Base-by-base conservation (phyloP, 2,113 vertebrate genomes). In the Tricholaema leucomelas region DNA sequence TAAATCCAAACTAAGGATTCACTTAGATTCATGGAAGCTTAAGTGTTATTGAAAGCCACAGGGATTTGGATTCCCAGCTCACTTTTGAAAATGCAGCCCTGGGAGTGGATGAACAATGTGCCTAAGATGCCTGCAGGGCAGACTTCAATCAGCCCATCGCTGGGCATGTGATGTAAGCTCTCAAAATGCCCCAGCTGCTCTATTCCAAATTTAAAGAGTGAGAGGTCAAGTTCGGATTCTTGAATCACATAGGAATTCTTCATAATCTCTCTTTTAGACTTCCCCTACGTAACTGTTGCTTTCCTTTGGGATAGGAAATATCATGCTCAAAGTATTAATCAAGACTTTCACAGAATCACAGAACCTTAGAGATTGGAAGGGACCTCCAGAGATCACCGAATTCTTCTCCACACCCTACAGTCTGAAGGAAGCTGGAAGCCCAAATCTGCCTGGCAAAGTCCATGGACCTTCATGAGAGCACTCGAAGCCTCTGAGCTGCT, bases 161-260 rank as follows among this genome's bases (percentile, higher is more conserved):
- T 0, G 3, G 55, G 63, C 91, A 85, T 40, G 52, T 82, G 81
- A 89, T 82, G 60, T 25, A 87, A 94, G 91, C 92, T 85, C 36
- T 85, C 87, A 96, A 96, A 93, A 94, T 87, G 87, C 72, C 90
- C 89, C 93, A 96, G 93, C 94, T 95, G 91, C 92, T 94, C 75
- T 83, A 67, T 87, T 92, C 93, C 95, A 96, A 93, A 96, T 93
- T 95, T 95, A 92, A 96, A 94, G 67, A 89, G 69, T 42, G 60
- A 90, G 88, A 80, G 60, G 87, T 95, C 85, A 93, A 92, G 91
- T 90, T 85, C 64, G 75, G 61, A 64, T n/a, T 80, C 82, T 91
- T 89, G 80, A 85, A 87, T 87, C 69, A 60, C n/a, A 36, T 4
- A 19, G 42, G 91, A 91, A 71, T 30, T 83, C 75, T 87, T 85